Base-by-base conservation (phyloP, 2,888 invertebrate species). In the Drosophila anomelani region DNA sequence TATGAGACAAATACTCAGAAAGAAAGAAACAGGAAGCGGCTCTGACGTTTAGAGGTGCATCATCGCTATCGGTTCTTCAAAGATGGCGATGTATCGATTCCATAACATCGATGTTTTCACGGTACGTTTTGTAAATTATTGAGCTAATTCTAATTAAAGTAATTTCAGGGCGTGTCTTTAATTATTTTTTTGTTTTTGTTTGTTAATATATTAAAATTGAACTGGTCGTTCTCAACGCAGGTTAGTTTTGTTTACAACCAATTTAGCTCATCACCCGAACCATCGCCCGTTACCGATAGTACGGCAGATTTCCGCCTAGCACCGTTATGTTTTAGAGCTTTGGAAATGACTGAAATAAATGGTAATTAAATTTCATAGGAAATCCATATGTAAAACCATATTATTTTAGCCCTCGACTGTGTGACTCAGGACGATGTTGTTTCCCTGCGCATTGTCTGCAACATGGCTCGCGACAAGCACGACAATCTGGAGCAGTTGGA, bases 401-500 rank as follows among this genome's bases (percentile, higher is more conserved):
- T 29, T 23, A 15, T 73, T 72, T 0, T 17, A 91, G 92, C 84
- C 1, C 70, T 90, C 3, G 59, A 59, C 10, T 89, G 82, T 63
- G 87, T 90, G 10, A 62, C 63, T 6, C 64, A 76, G n/a, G 77
- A 88, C 70, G 91, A 92, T 29, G 57, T 80, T 10, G 66, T 75
- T 4, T 75, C 78, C 0, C 43, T 92, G 62, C 81, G 83, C 12
- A 88, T 82, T n/a, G 60, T 88, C 23, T 91, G 90, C 58, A 72
- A 64, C 0, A 68, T 80, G 56, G 75, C 83, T 1, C 70, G 71
- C 0, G 79, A 81, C 51, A 66, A 56, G 10, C 56, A 74, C 2
- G 59, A 78, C 4, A 76, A 83, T 46, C 59, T 92, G 13, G 92
- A 92, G 61, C 80, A 81, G 6, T 51, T 86, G n/a, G 92, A 92